Evolutionary conservation across 2,113 vertebrate species (phyloP), one percentile per base, ranked within the genome.

Genomic region (Mohoua ochrocephala): DNA sequence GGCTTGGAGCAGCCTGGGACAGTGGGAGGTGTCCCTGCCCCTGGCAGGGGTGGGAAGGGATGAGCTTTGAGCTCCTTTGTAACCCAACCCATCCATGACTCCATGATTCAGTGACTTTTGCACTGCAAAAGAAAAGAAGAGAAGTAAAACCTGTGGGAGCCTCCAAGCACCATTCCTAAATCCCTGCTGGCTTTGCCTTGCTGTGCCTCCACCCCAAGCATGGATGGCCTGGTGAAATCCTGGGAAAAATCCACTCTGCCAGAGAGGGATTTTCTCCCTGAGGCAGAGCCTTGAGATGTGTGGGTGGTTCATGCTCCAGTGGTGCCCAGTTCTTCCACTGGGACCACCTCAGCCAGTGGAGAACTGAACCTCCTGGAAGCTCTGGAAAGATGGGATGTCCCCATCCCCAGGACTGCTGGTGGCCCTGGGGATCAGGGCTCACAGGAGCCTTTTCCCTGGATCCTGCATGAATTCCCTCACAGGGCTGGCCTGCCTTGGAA

Each of bases 221-320:
- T 0, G 57, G 27, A 7, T 5, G 30, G 8, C 70, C 33, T 52
- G 61, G 49, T 17, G 33, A 16, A 28, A 8, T 26, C 33, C 13
- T 68, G 52, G 74, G 44, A 18, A 41, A 79, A 71, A 39, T 5
- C 21, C 2, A 1, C 15, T 59, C 28, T 76, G 57, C 19, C 44
- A 37, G 41, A 35, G 50, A 31, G 22, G 49, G 30, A 35, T 80
- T 86, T 12, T 61, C 50, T 41, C 31, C 31, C 15, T 24, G 79
- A 31, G 42, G 28, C 31, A 81, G 47, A 19, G 26, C 50, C 54
- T 35, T 31, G 21, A 33, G 23, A 18, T 0, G 0, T 3, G 1
- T 22, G 47, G 4, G 22, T 1, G 1, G 3, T 5, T 68, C 39
- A 7, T 0, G 1, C 9, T 68, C n/a, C 2, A 0, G 10, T 33